phyloP scores from a whole-genome alignment of 2,797 vertebrate species.

The Otolemur crassicaudatus region DNA sequence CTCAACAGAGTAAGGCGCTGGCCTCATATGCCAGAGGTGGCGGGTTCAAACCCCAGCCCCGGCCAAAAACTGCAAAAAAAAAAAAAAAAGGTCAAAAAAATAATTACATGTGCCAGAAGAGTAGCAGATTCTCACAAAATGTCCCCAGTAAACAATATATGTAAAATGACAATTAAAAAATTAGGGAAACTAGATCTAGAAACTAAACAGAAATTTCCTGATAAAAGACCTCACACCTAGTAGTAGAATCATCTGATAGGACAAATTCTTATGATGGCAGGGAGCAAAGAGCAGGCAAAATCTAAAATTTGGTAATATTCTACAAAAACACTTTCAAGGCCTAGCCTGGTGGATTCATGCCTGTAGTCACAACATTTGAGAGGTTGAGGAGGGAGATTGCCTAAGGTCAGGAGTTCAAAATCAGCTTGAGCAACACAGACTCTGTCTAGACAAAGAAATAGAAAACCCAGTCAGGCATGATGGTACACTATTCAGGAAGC shows the following conservation, averaged over 20 bases:
- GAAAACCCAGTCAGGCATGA: neutral
- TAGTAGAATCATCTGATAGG: neutral
- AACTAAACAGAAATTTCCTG: conserved; percentile 47
- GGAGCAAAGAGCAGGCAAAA: neutral
- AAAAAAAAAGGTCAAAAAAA: conserved; percentile 42
- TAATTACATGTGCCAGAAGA: neutral
- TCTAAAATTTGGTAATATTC: neutral
- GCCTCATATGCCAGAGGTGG: too few species aligned
- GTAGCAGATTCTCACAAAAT: conserved; percentile 37
- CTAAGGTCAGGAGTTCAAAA: neutral
- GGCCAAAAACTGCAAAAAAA: too few species aligned
- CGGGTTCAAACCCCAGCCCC: too few species aligned
- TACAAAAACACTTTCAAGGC: neutral
- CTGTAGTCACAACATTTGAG: neutral
- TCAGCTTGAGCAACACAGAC: neutral
- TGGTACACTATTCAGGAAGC: neutral
- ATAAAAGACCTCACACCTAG: neutral
- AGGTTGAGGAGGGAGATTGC: neutral
- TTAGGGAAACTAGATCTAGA: conserved; percentile 6
- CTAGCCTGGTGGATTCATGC: neutral
- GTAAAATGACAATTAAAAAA: neutral
- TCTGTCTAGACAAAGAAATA: neutral
- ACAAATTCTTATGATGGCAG: neutral
- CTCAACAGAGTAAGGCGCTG: too few species aligned
- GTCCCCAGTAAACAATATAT: neutral